A percentile compares a stretch with the other conserved stretches of the same genome.
These are phyloP conservation scores for Beaufortia kweichowensis DNA, from an alignment of 2,113 vertebrate genomes.

Conservation along the genomic window DNA sequence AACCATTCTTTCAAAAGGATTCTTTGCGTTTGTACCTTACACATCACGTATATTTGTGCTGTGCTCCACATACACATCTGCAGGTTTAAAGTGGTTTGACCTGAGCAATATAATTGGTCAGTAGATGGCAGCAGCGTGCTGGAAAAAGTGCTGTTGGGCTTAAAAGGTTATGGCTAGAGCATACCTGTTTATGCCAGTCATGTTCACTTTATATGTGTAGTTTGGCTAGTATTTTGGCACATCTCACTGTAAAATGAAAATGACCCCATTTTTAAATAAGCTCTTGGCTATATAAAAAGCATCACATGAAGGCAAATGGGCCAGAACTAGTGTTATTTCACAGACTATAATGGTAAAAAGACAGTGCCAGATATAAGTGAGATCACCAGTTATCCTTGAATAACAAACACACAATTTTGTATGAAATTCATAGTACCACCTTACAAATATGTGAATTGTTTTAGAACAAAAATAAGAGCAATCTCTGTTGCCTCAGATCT, in stretches of 20 bases:
- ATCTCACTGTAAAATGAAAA: not conserved
- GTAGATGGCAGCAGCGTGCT: slow-evolving; percentile 34
- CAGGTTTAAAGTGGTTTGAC: not conserved
- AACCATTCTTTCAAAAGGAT: too few relatives aligned
- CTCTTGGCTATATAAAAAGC: not conserved
- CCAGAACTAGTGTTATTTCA: slow-evolving; percentile 13
- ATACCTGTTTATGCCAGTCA: not conserved
- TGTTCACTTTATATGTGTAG: not conserved
- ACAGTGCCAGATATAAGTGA: not conserved
- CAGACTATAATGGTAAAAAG: not conserved
- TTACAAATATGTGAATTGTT: too few relatives aligned
- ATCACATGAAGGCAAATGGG: not conserved
- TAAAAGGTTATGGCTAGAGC: not conserved
- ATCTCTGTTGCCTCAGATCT: not conserved
- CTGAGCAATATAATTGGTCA: not conserved
- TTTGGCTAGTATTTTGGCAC: slow-evolving; percentile 7
- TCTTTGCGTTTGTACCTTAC: not conserved
- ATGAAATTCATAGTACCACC: too few relatives aligned
- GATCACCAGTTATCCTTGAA: slow-evolving; percentile 12
- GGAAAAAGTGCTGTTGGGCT: not conserved
- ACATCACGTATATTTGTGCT: not conserved
- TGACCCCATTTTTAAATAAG: not conserved
- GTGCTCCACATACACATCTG: not conserved
- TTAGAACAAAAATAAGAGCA: not conserved
- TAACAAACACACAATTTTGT: not conserved